Percentiles rank a stretch among this genome's conserved stretches.
Evolutionary conservation across 2,797 vertebrate species (phyloP).

Genomic region (Glossophaga mutica): DNA sequence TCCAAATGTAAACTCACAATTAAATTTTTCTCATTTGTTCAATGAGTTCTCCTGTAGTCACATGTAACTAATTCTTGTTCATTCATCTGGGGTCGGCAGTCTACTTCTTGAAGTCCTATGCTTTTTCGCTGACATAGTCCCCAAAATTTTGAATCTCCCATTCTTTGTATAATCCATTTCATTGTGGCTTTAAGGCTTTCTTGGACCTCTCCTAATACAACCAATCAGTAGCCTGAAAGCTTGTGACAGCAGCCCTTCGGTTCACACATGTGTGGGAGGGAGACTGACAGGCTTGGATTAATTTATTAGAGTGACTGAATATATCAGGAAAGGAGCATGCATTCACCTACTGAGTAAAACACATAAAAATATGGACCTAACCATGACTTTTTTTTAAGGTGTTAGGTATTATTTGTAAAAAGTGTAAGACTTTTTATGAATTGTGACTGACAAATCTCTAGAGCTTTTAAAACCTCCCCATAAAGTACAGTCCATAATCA

Average conservation of each 20-base stretch:
- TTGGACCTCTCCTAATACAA: not conserved
- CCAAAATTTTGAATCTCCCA: not conserved
- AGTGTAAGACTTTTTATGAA: not conserved
- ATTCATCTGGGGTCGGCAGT: not conserved
- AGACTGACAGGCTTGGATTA: not conserved
- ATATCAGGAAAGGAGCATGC: not conserved
- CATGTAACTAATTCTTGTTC: not conserved
- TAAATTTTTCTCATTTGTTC: not conserved
- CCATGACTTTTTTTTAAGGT: not conserved
- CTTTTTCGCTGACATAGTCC: not conserved
- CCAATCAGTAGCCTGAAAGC: not conserved
- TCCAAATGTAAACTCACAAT: not conserved
- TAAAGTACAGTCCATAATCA: not conserved
- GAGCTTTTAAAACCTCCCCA: not conserved
- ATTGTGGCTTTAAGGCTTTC: not conserved
- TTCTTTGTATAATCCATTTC: not conserved
- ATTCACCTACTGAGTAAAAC: not conserved
- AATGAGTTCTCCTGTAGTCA: not conserved
- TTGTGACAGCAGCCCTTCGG: not conserved
- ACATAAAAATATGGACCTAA: not conserved
- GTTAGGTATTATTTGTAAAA: not conserved
- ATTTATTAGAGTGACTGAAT: not conserved
- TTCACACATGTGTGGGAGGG: not conserved
- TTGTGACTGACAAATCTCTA: not conserved
- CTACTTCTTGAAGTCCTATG: not conserved